Base-by-base conservation (phyloP, 2,888 invertebrate species). In the Erebia epiphron region DNA sequence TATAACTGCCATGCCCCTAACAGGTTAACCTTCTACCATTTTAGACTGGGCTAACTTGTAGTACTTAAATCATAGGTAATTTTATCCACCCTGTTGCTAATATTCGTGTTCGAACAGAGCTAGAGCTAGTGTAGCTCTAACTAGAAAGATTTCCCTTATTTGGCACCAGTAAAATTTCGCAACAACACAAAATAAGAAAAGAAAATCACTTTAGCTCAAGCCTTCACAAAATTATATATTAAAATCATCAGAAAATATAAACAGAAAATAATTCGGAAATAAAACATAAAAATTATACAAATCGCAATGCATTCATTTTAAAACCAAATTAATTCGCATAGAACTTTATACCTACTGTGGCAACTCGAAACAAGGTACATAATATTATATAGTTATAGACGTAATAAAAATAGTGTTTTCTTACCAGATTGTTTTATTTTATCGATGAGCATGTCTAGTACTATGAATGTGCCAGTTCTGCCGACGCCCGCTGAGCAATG, bases 401-500 rank as follows among this genome's bases (percentile, higher is more conserved):
- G 26, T 26, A 26, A 26, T 26, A 26, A 26, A 26, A 26, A 58
- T n/a, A 58, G 13, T 41, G 26, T n/a, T 43, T 66, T 56, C 84
- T 89, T 78, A 92, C 92, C 98, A 83, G 97, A 95, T 78, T 95
- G 95, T 88, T 98, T 98, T 76, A 99, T 97, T 93, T 98, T 97
- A 90, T 98, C 98, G 77, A 99, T 94, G 74, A 99, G 97, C 96
- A 99, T 98, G 87, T 99, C 99, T 74, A 99, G 97, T 35, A 98
- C 99, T 82, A 99, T 99, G 87, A 99, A 99, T 0, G 99, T 99
- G 72, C 99, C 99, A 0, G 99, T 99, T 79, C 99, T 95, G 43
- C 99, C 99, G 79, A 99, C 99, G 70, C 99, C 99, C 67, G 99
- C 99, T 76, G 99, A 99, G 85, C 96, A 96, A 84, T 98, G 98